These are phyloP conservation scores for Chaetoderma sp. DNA, from an alignment of 2,888 invertebrate genomes.

Conservation along the genomic window DNA sequence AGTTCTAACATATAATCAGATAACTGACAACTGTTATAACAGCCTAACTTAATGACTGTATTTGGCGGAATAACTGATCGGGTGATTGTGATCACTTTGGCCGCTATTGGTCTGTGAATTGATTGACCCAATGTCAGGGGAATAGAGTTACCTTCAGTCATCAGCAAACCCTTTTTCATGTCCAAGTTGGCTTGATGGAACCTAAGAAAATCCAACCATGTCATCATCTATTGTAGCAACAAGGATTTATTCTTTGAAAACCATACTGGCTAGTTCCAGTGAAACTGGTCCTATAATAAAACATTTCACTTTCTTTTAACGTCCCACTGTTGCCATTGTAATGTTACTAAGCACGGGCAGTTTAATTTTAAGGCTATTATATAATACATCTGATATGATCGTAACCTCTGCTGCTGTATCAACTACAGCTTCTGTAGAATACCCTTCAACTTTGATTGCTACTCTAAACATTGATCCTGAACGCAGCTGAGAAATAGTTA, in stretches of 20 bases:
- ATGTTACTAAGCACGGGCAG: slow-evolving; percentile 22
- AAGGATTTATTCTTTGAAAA: slow-evolving; percentile 19
- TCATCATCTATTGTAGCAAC: slow-evolving; percentile 35
- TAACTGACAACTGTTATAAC: slow-evolving; percentile 2
- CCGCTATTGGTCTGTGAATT: slow-evolving; percentile 3
- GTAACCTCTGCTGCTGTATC: slow-evolving; percentile 35
- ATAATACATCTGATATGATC: slow-evolving; percentile 32
- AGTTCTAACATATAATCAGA: slow-evolving; percentile 25
- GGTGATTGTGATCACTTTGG: slow-evolving; percentile 9
- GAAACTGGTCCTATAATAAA: slow-evolving; percentile 14
- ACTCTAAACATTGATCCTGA: neutral
- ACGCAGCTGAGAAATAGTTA: neutral
- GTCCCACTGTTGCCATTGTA: slow-evolving; percentile 24
- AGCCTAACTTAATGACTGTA: slow-evolving; percentile 13
- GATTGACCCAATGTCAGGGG: neutral
- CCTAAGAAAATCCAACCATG: slow-evolving; percentile 26
- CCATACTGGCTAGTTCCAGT: neutral
- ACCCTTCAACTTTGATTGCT: neutral
- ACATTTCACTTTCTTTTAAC: slow-evolving; percentile 22
- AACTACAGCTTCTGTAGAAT: slow-evolving; percentile 10
- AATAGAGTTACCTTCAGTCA: neutral
- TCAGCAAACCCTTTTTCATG: neutral
- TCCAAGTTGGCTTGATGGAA: slow-evolving; percentile 2
- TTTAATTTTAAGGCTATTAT: slow-evolving; percentile 1
- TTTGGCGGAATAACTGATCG: slow-evolving; percentile 20